A percentile compares a stretch with the other conserved stretches of the same genome.
These are phyloP conservation scores for Chaetodon trifasciatus DNA, from an alignment of 2,797 vertebrate genomes.

Conservation along the genomic window DNA sequence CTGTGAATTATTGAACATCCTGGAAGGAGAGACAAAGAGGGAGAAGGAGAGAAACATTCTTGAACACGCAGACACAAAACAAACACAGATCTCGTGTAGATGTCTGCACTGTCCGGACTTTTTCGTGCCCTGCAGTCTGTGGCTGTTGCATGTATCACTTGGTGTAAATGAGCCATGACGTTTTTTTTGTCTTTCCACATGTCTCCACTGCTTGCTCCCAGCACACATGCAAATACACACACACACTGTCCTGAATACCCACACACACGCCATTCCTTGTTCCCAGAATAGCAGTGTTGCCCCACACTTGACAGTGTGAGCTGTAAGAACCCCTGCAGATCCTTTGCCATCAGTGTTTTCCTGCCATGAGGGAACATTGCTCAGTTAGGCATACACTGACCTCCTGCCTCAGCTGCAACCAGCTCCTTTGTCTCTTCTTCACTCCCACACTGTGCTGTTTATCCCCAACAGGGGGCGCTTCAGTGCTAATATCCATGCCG, in stretches of 20 bases:
- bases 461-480: constrained; percentile 78
- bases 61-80: constrained; percentile 39
- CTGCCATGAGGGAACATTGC: constrained; percentile 63
- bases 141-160: constrained; percentile 23
- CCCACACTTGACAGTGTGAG: constrained; percentile 62
- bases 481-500: constrained; percentile 43
- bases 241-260: constrained; percentile 36
- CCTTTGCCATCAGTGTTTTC: constrained; percentile 61
- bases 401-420: constrained; percentile 68
- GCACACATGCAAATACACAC: constrained; percentile 47
- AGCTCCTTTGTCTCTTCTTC: constrained; percentile 78
- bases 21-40: constrained; percentile 61
- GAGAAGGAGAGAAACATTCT: constrained; percentile 48
- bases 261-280: constrained; percentile 44
- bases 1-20: constrained; percentile 85
- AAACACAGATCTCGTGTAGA: constrained; percentile 45
- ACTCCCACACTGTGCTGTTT: constrained; percentile 48
- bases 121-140: constrained; percentile 18
- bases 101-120: constrained; percentile 16
- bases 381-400: constrained; percentile 69
- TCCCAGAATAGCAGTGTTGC: constrained; percentile 58
- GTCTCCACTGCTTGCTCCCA: constrained; percentile 47
- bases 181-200: constrained; percentile 29
- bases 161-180: constrained; percentile 32
- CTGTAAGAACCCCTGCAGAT: constrained; percentile 54